Conservation (phyloP, 2,113 vertebrate genomes). For the Collichthys lucidus region DNA sequence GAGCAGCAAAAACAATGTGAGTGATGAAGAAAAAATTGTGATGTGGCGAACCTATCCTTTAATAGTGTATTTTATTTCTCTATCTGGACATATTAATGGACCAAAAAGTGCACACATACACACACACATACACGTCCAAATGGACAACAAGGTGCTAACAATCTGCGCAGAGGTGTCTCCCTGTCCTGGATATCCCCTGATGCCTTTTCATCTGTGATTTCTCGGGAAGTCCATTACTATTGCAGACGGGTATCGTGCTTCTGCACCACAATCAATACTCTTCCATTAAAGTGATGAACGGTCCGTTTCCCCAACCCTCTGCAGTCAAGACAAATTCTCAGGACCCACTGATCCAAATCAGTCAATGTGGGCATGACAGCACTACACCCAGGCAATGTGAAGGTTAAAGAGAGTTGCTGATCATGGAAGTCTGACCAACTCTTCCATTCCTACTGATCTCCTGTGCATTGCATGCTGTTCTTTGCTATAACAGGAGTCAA, state of each 20-base stretch:
- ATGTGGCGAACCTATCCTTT: slow-evolving; percentile 6
- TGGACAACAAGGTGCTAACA: slow-evolving; percentile 53
- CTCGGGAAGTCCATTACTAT: slow-evolving; percentile 79
- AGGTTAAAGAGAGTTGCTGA: slow-evolving; percentile 58
- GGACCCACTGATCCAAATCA: slow-evolving; percentile 74
- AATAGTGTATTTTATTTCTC: slow-evolving; percentile 9
- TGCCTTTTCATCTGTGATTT: slow-evolving; percentile 74
- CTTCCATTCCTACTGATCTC: slow-evolving; percentile 9
- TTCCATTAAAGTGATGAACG: slow-evolving; percentile 84
- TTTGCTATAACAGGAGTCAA: not conserved
- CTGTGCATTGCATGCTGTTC: not conserved
- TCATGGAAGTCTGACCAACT: slow-evolving; percentile 8
- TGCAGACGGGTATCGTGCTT: slow-evolving; percentile 71
- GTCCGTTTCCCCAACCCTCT: slow-evolving; percentile 69
- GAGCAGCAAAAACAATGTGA: not conserved
- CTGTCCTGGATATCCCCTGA: slow-evolving; percentile 51
- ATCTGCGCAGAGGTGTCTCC: slow-evolving; percentile 42
- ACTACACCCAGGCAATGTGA: slow-evolving; percentile 38
- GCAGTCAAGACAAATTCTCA: slow-evolving; percentile 76
- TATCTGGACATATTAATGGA: slow-evolving; percentile 8
- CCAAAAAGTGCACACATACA: not conserved
- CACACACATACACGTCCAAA: slow-evolving; percentile 4
- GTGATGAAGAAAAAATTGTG: not conserved
- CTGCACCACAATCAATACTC: slow-evolving; percentile 80
- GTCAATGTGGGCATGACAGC: slow-evolving; percentile 67